Base-by-base conservation (phyloP, 2,888 invertebrate genomes). In the Andricus curvator region DNA sequence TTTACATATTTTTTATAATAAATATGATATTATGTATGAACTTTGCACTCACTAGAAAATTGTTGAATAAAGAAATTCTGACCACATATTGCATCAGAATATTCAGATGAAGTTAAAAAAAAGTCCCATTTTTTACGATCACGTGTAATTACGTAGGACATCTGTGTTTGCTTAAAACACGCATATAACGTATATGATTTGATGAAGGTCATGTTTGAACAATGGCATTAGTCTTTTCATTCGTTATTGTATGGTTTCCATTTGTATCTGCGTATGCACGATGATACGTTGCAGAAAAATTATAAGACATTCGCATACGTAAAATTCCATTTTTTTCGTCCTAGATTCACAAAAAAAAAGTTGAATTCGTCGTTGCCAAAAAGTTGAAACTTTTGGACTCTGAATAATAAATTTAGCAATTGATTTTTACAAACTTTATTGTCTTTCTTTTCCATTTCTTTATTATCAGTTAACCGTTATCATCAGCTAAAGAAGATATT, bases 181-280 rank as follows among this genome's bases (percentile, higher is more conserved):
- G 2, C 15, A 9, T 56, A 56, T n/a, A 56, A 56, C n/a, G 11
- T 56, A 56, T n/a, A 56, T 70, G 70, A 65, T 65, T 65, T 65
- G 37, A 65, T 33, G 33, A 25, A 65, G 51, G 70, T 70, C 48
- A 29, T 70, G 70, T 70, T 70, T 70, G 48, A 25, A 48, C 70
- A 51, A 70, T 29, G n/a, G 56, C 56, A 56, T 56, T n/a, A 22
- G n/a, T n/a, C 20, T 56, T 56, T 9, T n/a, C 11, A 56, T 11
- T n/a, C 56, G n/a, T 56, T 8, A 37, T 37, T 56, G n/a, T n/a
- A 22, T 56, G 56, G 56, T 56, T 56, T 56, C 56, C n/a, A n/a
- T n/a, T 22, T 11, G n/a, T 56, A 56, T 56, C 56, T 20, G 37
- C 8, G 9, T 56, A 9, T 56, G n/a, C 9, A 56, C 20, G 20